These are phyloP conservation scores for Colaptes auratus DNA, from an alignment of 2,113 vertebrate genomes.

Conservation along the genomic window DNA sequence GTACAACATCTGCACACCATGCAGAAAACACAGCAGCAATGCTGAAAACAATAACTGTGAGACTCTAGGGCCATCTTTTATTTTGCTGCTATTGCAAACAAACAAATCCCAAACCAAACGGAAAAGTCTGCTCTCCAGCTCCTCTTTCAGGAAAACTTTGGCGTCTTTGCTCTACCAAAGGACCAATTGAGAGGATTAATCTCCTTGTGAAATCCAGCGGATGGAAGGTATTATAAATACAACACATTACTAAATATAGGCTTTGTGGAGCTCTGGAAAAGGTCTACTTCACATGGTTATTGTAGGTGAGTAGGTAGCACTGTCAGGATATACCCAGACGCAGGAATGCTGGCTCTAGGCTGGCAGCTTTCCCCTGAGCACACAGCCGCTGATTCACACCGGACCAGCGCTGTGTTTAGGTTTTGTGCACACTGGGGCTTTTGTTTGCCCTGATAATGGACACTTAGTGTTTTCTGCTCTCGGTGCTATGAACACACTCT, in stretches of 20 bases:
- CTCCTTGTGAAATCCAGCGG: constrained; percentile 51
- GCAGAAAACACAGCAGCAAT: background rate
- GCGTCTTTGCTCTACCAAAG: constrained; percentile 42
- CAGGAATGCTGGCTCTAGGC: background rate
- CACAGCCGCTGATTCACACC: background rate
- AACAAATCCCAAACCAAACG: background rate
- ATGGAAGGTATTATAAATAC: constrained; percentile 58
- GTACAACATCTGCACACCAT: background rate
- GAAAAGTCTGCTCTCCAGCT: background rate
- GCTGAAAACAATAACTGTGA: background rate
- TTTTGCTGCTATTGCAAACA: background rate
- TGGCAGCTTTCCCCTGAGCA: constrained; percentile 21
- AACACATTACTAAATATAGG: constrained; percentile 51
- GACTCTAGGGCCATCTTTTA: background rate
- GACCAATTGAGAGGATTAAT: constrained; percentile 55
- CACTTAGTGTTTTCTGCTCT: constrained; percentile 34
- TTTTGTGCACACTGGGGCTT: constrained; percentile 35
- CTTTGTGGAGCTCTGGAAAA: constrained; percentile 64
- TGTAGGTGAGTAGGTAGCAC: constrained; percentile 54
- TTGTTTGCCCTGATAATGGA: constrained; percentile 57
- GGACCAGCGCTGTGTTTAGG: background rate
- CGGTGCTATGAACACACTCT: background rate
- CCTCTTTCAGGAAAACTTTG: constrained; percentile 10
- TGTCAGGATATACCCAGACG: background rate
- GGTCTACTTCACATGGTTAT: constrained; percentile 24